These are phyloP conservation scores for Pteronotus mesoamericanus DNA, from an alignment of 2,797 vertebrate genomes.

Conservation along the genomic window DNA sequence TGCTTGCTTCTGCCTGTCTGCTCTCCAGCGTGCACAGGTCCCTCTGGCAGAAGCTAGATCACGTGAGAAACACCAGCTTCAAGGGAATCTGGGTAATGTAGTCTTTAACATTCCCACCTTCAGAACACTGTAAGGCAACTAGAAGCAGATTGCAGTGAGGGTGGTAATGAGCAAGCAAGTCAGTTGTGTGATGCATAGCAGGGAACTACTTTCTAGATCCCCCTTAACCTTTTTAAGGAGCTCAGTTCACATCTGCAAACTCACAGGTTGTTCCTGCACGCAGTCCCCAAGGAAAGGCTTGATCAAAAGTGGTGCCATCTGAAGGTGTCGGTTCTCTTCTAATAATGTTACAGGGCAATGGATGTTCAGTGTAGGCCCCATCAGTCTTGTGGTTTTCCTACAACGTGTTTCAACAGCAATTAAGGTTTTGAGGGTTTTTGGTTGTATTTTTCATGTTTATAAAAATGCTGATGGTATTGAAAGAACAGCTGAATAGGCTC, in stretches of 20 bases:
- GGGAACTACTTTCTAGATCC: not conserved
- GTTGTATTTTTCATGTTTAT: slow-evolving; percentile 71
- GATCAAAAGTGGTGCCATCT: slow-evolving; percentile 14
- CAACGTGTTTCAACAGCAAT: slow-evolving; percentile 59
- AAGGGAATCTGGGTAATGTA: not conserved
- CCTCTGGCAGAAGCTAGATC: not conserved
- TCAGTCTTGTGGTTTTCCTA: slow-evolving; percentile 58
- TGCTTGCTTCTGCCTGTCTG: not conserved
- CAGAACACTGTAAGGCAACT: not conserved
- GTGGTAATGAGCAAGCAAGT: not conserved
- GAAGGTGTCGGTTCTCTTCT: slow-evolving; percentile 3
- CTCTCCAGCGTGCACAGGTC: not conserved
- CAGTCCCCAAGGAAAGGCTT: not conserved
- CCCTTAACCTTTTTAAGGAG: not conserved
- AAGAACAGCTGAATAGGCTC: slow-evolving; percentile 73
- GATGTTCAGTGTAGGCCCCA: not conserved
- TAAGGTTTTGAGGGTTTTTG: slow-evolving; percentile 48
- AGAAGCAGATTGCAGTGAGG: not conserved
- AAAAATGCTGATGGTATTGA: slow-evolving; percentile 67
- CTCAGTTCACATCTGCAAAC: slow-evolving; percentile 7
- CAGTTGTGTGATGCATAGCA: not conserved
- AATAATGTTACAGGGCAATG: not conserved
- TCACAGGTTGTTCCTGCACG: not conserved
- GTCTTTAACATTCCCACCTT: not conserved
- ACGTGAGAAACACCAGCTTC: not conserved